Evolutionary conservation across 2,113 vertebrate species (phyloP).

Genomic region (Drymodes brunneopygia): DNA sequence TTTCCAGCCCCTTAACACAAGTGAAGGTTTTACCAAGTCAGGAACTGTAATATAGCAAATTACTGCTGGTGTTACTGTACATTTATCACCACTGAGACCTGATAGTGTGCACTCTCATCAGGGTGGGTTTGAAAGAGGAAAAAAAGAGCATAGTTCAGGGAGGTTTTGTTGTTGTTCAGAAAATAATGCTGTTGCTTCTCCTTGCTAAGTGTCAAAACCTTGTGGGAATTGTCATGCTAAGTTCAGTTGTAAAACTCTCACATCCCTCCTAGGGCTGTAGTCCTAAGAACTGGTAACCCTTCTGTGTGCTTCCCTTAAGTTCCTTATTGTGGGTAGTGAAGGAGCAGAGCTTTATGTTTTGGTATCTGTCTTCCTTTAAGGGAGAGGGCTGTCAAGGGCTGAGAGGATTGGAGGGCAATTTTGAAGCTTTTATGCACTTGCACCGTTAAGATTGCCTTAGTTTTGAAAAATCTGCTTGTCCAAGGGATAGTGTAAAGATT

Average conservation of each 20-base stretch:
- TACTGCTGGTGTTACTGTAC: background rate
- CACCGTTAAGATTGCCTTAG: background rate
- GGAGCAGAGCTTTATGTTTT: background rate
- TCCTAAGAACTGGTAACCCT: background rate
- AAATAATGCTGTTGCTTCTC: background rate
- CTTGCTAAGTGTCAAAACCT: background rate
- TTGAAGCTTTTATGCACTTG: background rate
- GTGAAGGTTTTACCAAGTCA: background rate
- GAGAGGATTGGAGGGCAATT: background rate
- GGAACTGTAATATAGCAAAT: background rate
- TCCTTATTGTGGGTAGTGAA: background rate
- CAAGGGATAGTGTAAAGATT: background rate
- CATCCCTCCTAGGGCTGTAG: rapidly evolving
- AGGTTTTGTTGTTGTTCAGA: background rate
- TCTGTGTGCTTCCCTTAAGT: background rate
- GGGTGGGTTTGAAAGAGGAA: background rate
- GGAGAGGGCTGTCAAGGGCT: background rate
- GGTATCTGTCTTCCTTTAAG: background rate
- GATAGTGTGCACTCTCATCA: rapidly evolving
- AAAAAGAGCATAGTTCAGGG: background rate
- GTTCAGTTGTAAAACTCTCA: background rate
- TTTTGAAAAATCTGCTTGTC: background rate
- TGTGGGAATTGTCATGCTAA: background rate
- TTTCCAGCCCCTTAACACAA: background rate
- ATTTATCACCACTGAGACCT: background rate